Percentiles rank a stretch among this genome's conserved stretches.
phyloP scores from a whole-genome alignment of 2,797 vertebrate genomes.

The Tiaroga cobitis region DNA sequence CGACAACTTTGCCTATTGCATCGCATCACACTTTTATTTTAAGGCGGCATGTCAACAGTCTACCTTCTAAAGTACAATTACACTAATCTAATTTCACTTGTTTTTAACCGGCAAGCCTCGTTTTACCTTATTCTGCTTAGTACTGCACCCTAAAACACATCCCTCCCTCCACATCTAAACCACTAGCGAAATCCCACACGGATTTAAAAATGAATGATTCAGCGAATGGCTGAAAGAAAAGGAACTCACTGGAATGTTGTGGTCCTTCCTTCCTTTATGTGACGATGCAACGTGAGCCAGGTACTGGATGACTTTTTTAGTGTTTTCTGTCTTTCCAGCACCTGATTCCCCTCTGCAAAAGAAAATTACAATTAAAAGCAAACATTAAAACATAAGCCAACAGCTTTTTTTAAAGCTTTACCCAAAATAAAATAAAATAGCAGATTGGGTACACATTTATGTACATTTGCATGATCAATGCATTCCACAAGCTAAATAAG shows the following conservation, averaged over 20 bases:
- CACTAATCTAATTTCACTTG: not conserved
- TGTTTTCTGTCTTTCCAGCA: conserved; percentile 98
- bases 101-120: not conserved
- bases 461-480: conserved; percentile 7
- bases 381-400: conserved; percentile 52
- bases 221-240: not conserved
- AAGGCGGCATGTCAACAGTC: not conserved
- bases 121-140: not conserved
- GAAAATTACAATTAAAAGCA: conserved; percentile 54
- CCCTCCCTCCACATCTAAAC: not conserved
- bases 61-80: too few relatives aligned
- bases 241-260: conserved; percentile 95
- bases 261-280: conserved; percentile 98
- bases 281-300: conserved; percentile 98
- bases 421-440: not conserved
- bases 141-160: not conserved
- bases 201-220: not conserved
- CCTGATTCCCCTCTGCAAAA: conserved; percentile 93
- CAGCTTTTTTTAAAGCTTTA: not conserved
- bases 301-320: conserved; percentile 99
- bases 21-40: not conserved
- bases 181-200: not conserved
- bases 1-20: not conserved
- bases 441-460: not conserved
- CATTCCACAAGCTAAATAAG: conserved; percentile 1